Evolutionary conservation across 2,797 vertebrate species (phyloP).

Genomic region (Poeciliopsis turneri): DNA sequence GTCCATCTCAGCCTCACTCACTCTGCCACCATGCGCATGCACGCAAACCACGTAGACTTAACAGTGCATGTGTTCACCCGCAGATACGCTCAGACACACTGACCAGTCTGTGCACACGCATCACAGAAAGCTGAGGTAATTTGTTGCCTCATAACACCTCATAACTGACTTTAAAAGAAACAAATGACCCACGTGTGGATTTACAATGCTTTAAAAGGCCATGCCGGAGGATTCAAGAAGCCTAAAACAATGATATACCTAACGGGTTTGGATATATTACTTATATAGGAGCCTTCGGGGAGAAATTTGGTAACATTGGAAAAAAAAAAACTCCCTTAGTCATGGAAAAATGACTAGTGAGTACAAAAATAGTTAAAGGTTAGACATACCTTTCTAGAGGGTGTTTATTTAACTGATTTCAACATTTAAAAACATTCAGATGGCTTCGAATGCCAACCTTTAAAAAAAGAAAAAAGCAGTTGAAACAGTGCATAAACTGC

Average conservation of each 20-base stretch:
- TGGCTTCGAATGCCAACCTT: constrained; percentile 12
- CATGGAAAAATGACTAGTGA: constrained; percentile 25
- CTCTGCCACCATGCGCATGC: constrained; percentile 48
- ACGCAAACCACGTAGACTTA: constrained; percentile 25
- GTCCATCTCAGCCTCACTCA: constrained; percentile 48
- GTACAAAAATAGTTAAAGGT: constrained; percentile 15
- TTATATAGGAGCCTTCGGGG: constrained; percentile 17
- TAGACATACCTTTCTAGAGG: constrained; percentile 8
- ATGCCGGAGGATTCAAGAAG: constrained; percentile 35
- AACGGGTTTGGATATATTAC: constrained; percentile 42
- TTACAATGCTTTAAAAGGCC: constrained; percentile 74
- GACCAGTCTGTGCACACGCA: constrained; percentile 52
- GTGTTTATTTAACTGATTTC: constrained; percentile 18
- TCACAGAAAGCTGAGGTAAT: constrained; percentile 79
- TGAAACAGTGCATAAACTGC: constrained; percentile 2
- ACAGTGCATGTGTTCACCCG: constrained; percentile 44
- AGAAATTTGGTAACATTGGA: constrained; percentile 3
- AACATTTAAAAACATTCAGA: constrained; percentile 20
- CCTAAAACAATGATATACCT: constrained; percentile 38
- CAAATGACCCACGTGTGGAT: constrained; percentile 69
- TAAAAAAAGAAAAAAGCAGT: constrained; percentile 13
- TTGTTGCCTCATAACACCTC: constrained; percentile 72
- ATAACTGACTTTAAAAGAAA: constrained; percentile 72
- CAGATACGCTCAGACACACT: constrained; percentile 59
- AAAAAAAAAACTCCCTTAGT: constrained; percentile 7